Conservation (phyloP, 2,888 invertebrate genomes). For the Melinopterus prodromus region DNA sequence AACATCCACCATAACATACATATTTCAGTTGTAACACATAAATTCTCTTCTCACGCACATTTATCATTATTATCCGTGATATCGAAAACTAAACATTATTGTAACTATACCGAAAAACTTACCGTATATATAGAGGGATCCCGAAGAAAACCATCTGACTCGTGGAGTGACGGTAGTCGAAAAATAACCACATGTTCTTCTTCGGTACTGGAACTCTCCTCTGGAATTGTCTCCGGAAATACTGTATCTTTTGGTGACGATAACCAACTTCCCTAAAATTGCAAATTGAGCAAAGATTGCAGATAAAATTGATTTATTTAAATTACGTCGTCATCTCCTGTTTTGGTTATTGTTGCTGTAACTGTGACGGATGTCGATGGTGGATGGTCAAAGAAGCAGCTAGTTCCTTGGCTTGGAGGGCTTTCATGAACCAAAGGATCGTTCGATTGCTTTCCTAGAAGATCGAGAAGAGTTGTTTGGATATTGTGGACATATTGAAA, state of each 20-base stretch:
- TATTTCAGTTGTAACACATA: neutral
- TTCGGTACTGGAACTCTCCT: constrained; percentile 91
- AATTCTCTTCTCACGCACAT: no score
- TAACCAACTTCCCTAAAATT: constrained; percentile 73
- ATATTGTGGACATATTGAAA: neutral
- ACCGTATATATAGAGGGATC: constrained; percentile 85
- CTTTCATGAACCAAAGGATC: constrained; percentile 63
- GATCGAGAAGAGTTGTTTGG: neutral
- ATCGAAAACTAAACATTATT: neutral
- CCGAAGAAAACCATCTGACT: constrained; percentile 74
- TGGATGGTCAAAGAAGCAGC: constrained; percentile 65
- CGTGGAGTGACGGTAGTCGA: constrained; percentile 78
- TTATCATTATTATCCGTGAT: no score
- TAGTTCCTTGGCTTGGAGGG: constrained; percentile 68
- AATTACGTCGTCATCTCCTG: constrained; percentile 67
- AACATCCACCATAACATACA: neutral
- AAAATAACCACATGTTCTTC: constrained; percentile 93
- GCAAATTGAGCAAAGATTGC: constrained; percentile 21
- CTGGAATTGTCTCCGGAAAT: constrained; percentile 92
- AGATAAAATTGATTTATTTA: constrained; percentile 13
- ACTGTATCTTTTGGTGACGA: constrained; percentile 88
- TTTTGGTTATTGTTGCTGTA: constrained; percentile 59
- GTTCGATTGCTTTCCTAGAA: constrained; percentile 42
- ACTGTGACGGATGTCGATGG: constrained; percentile 57
- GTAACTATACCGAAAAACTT: constrained; percentile 44